Conservation (phyloP, 2,888 invertebrate genomes). For the Silvanus unidentatus region DNA sequence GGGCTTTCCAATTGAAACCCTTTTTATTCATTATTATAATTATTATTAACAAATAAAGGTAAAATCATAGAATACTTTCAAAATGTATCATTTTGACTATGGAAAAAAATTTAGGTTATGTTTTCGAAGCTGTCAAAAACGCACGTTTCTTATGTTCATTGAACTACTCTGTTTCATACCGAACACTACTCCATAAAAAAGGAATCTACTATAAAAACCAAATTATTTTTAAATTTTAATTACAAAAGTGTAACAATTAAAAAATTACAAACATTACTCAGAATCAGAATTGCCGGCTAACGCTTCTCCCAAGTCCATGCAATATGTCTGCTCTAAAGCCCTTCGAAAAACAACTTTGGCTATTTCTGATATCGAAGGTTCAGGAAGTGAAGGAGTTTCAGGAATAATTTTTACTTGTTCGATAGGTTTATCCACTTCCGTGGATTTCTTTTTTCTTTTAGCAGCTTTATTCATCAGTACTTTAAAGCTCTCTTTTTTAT, state of each 20-base stretch:
- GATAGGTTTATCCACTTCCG: constrained; percentile 1
- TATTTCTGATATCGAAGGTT: constrained; percentile 53
- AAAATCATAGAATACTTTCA: not conserved
- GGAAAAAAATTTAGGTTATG: too few relatives aligned
- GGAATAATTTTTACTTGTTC: too few relatives aligned
- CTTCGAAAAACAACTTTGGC: constrained; percentile 62
- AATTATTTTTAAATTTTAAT: too few relatives aligned
- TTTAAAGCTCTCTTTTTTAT: constrained; percentile 12
- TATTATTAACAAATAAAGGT: not conserved
- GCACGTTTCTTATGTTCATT: too few relatives aligned
- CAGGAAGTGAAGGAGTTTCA: constrained; percentile 38
- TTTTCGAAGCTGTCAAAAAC: too few relatives aligned
- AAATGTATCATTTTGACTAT: too few relatives aligned
- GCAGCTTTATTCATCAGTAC: constrained; percentile 12
- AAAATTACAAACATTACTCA: not conserved
- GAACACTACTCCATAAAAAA: too few relatives aligned
- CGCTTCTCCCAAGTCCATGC: not conserved
- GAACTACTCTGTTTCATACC: too few relatives aligned
- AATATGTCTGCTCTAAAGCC: constrained; percentile 54
- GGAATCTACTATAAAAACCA: too few relatives aligned
- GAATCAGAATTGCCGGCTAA: not conserved
- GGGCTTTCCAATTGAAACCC: constrained; percentile 69
- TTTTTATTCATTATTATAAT: constrained; percentile 47
- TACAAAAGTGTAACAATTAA: too few relatives aligned
- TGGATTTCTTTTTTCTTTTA: constrained; percentile 6